Evolutionary conservation across 2,888 invertebrate genomes (phyloP).

Genomic region (Choristoneura rosaceana): DNA sequence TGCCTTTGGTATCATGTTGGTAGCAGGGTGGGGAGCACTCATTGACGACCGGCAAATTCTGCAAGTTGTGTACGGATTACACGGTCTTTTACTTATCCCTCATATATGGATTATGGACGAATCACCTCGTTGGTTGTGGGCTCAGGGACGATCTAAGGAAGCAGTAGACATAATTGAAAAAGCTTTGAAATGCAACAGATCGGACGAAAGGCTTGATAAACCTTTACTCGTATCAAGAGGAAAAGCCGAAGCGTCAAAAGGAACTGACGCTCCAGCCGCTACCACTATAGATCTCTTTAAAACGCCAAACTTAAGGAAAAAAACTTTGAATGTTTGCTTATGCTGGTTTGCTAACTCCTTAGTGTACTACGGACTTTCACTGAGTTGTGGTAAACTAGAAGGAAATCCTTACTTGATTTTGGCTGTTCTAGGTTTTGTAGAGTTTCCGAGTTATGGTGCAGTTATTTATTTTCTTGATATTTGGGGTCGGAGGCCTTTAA

Average conservation of each 20-base stretch:
- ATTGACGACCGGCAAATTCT: constrained; percentile 90
- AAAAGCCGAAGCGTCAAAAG: constrained; percentile 76
- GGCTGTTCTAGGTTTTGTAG: constrained; percentile 92
- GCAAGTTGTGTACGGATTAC: constrained; percentile 92
- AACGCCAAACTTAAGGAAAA: constrained; percentile 91
- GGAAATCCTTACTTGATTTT: constrained; percentile 93
- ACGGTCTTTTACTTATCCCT: constrained; percentile 89
- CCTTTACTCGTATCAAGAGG: constrained; percentile 88
- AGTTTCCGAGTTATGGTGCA: constrained; percentile 91
- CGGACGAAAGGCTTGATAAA: constrained; percentile 86
- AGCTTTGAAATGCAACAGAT: constrained; percentile 90
- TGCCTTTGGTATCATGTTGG: constrained; percentile 92
- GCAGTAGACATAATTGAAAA: constrained; percentile 90
- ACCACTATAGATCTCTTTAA: constrained; percentile 90
- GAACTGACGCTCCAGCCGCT: constrained; percentile 75
- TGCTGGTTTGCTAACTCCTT: constrained; percentile 96
- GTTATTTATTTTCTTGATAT: constrained; percentile 90
- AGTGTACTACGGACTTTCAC: constrained; percentile 93
- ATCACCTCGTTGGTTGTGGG: constrained; percentile 95
- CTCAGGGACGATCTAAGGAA: constrained; percentile 90
- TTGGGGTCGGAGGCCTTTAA: constrained; percentile 90
- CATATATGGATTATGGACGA: constrained; percentile 96
- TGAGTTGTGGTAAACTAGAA: constrained; percentile 92
- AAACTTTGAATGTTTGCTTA: constrained; percentile 92
- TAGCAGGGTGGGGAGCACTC: constrained; percentile 93